phyloP scores from a whole-genome alignment of 2,888 invertebrate species.

The Agonum fuliginosum region DNA sequence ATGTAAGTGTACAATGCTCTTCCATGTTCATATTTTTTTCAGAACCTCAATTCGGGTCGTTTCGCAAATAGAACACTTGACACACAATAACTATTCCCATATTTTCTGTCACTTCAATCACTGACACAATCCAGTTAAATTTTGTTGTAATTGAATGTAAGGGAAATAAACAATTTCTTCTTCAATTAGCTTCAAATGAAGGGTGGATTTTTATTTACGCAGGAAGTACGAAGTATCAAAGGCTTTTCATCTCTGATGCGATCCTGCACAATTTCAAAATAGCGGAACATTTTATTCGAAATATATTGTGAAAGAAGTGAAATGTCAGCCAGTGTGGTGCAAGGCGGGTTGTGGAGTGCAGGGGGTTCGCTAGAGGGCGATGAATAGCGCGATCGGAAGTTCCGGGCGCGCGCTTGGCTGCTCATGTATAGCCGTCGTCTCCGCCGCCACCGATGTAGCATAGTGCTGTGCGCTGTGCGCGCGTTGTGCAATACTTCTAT shows the following conservation, averaged over 20 bases:
- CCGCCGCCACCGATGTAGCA: background rate
- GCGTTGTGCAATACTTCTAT: background rate
- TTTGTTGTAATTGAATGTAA: too few relatives aligned
- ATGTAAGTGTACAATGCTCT: too few relatives aligned
- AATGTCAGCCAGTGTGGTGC: conserved; percentile 22
- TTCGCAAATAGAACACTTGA: too few relatives aligned
- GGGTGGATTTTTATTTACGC: background rate
- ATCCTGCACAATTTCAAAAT: conserved; percentile 6
- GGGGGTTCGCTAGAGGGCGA: conserved; percentile 10
- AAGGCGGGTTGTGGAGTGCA: background rate
- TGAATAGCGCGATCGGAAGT: conserved; percentile 57
- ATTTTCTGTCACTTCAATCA: too few relatives aligned
- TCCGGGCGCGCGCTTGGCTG: conserved; percentile 53
- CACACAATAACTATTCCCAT: too few relatives aligned
- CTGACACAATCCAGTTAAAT: too few relatives aligned
- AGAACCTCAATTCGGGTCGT: too few relatives aligned
- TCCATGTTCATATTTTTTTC: too few relatives aligned
- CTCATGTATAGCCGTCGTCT: conserved; percentile 40
- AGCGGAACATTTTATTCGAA: conserved; percentile 54
- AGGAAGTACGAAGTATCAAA: conserved; percentile 13
- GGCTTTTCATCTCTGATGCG: background rate
- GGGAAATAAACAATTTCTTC: too few relatives aligned
- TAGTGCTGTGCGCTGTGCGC: too few relatives aligned
- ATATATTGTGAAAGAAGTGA: conserved; percentile 59
- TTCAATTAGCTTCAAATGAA: too few relatives aligned